phyloP scores from a whole-genome alignment of 2,888 invertebrate species.

The Anodontia alba region DNA sequence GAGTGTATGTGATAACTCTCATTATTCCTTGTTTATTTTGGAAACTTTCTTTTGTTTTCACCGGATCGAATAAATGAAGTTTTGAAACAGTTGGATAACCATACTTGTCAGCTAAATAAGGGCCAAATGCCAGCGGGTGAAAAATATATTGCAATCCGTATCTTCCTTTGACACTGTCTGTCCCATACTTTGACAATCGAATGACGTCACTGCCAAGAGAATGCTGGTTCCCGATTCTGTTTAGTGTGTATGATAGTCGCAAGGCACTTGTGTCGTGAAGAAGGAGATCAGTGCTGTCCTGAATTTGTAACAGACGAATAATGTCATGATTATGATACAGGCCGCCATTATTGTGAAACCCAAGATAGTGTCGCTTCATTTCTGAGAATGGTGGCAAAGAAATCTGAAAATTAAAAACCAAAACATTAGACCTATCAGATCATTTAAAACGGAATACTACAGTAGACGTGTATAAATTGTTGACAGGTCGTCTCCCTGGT shows the following conservation, averaged over 20 bases:
- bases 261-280: constrained; percentile 81
- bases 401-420: constrained; percentile 72
- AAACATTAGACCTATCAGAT: no score
- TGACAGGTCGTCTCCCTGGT: no score
- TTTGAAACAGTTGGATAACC: constrained; percentile 81
- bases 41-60: constrained; percentile 76
- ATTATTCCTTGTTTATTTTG: constrained; percentile 81
- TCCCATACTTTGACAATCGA: constrained; percentile 77
- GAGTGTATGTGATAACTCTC: constrained; percentile 81
- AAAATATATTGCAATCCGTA: constrained; percentile 80
- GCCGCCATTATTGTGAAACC: constrained; percentile 80
- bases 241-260: constrained; percentile 79
- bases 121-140: constrained; percentile 82
- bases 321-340: constrained; percentile 73
- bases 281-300: constrained; percentile 62
- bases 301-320: constrained; percentile 69
- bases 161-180: constrained; percentile 77
- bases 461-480: no score
- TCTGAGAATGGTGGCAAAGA: constrained; percentile 78
- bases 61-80: constrained; percentile 75
- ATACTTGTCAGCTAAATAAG: constrained; percentile 82
- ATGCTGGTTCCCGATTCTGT: constrained; percentile 78
- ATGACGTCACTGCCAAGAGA: constrained; percentile 78
- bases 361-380: constrained; percentile 78
- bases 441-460: no score